Evolutionary conservation across 2,113 vertebrate genomes (phyloP).

Genomic region (Cygnus atratus): DNA sequence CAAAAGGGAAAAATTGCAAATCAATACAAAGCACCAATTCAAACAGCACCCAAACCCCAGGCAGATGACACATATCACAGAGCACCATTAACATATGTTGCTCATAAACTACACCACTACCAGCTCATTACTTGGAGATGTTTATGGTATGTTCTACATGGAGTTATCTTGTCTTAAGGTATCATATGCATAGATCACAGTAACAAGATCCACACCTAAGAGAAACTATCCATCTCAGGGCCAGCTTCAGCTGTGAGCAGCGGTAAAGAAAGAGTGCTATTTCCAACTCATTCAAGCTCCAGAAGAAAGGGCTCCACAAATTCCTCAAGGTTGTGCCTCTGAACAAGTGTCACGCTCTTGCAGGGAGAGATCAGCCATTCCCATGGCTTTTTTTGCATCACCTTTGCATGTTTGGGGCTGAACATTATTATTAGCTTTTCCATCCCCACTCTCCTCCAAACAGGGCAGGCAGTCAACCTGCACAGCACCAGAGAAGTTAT

Average conservation of each 20-base stretch:
- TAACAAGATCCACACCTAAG: conserved; percentile 5
- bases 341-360: neutral
- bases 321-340: neutral
- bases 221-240: neutral
- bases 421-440: neutral
- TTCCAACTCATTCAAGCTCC: neutral
- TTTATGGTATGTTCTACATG: conserved; percentile 32
- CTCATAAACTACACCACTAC: neutral
- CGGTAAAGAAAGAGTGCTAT: neutral
- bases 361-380: neutral
- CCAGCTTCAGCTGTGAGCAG: neutral
- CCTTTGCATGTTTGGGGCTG: neutral
- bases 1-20: neutral
- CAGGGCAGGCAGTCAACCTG: neutral
- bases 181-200: conserved; percentile 5
- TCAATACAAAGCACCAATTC: neutral
- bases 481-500: neutral
- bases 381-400: neutral
- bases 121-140: neutral
- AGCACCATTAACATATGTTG: conserved; percentile 7
- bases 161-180: conserved; percentile 48
- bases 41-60: neutral
- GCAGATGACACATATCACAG: neutral
- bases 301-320: neutral
- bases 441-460: neutral